phyloP scores from a whole-genome alignment of 2,113 vertebrate genomes.

The Dromiciops gliroides region DNA sequence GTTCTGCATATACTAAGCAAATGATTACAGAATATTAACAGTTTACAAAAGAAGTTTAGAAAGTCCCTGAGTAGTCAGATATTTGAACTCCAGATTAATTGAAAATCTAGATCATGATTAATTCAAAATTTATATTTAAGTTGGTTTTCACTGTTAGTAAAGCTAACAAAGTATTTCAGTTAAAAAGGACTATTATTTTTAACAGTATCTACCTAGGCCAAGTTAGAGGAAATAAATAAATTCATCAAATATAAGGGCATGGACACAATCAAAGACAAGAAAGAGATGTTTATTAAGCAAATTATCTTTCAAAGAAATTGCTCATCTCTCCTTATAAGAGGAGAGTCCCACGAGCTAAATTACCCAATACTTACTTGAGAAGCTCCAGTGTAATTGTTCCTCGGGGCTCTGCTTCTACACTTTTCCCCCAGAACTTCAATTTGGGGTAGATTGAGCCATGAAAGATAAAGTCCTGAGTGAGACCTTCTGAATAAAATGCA shows the following conservation, averaged over 20 bases:
- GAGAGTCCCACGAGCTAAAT: background rate
- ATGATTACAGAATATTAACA: too few relatives aligned
- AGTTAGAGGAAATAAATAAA: background rate
- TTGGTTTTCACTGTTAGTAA: background rate
- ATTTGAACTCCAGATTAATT: too few relatives aligned
- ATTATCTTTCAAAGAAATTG: background rate
- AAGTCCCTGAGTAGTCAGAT: background rate
- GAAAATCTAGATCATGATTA: background rate
- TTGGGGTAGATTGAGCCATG: slow-evolving; percentile 98
- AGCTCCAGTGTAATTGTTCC: slow-evolving; percentile 97
- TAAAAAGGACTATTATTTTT: background rate
- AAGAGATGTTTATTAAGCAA: background rate
- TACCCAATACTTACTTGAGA: slow-evolving; percentile 87
- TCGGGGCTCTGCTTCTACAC: slow-evolving; percentile 96
- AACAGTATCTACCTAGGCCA: background rate
- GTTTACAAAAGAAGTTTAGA: background rate
- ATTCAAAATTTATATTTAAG: background rate
- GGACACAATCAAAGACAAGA: background rate
- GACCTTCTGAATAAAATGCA: slow-evolving; percentile 94
- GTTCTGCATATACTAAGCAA: background rate
- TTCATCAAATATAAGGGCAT: background rate
- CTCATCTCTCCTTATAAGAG: too few relatives aligned
- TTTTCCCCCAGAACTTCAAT: slow-evolving; percentile 98
- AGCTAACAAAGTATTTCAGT: background rate
- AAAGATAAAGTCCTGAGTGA: slow-evolving; percentile 93